Conservation (phyloP, 2,888 invertebrate genomes). For the Aphidoletes aphidimyza region DNA sequence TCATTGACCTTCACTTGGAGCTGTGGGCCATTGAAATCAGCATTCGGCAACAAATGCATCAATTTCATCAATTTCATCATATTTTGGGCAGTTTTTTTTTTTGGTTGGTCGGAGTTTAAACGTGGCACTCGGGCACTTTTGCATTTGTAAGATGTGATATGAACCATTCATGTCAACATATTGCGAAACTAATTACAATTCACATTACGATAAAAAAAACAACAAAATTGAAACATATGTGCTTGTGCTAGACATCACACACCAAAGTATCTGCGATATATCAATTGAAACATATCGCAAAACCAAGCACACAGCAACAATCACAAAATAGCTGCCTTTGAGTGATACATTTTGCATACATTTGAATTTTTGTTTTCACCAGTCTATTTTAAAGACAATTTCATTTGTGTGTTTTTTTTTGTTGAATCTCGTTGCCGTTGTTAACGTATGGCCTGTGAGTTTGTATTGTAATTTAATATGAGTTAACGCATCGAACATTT, state of each 20-base stretch:
- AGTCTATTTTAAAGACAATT: too few species aligned
- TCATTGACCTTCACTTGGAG: neutral
- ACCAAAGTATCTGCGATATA: neutral
- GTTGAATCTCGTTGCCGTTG: neutral
- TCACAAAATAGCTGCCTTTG: too few species aligned
- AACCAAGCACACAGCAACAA: too few species aligned
- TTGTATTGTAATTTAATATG: neutral
- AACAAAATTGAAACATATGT: neutral
- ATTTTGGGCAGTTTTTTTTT: too few species aligned
- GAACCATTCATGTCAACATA: neutral
- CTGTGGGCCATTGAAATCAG: too few species aligned
- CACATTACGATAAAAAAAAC: neutral
- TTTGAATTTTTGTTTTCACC: too few species aligned
- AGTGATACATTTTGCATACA: too few species aligned
- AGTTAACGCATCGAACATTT: neutral
- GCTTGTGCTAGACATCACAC: neutral
- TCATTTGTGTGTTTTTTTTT: neutral
- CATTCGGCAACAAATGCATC: too few species aligned
- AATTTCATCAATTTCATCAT: too few species aligned
- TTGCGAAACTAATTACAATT: neutral
- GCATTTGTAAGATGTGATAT: neutral
- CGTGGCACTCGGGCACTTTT: neutral
- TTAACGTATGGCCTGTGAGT: neutral
- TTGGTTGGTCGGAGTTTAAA: neutral
- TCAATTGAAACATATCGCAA: neutral